Evolutionary conservation across 2,888 invertebrate species (phyloP).

Genomic region (Subacronicta megacephala): DNA sequence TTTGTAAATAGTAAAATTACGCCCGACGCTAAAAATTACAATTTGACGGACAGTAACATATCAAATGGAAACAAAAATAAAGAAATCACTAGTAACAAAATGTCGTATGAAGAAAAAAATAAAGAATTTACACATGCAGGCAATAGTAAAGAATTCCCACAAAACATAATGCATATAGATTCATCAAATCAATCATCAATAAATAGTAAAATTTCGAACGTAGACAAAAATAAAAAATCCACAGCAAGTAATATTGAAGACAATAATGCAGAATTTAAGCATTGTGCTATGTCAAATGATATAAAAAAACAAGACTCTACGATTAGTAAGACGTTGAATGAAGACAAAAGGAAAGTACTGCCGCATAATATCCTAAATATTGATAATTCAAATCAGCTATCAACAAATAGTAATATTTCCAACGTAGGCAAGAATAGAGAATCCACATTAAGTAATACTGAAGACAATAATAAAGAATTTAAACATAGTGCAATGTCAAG

Average conservation of each 20-base stretch:
- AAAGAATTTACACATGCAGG: conserved; percentile 9
- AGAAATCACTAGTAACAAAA: conserved; percentile 12
- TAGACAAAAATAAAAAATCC: not conserved
- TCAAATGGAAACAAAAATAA: not conserved
- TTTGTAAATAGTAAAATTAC: not conserved
- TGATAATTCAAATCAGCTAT: too few species aligned
- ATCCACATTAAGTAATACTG: too few species aligned
- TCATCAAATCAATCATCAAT: not conserved
- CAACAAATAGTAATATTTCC: too few species aligned
- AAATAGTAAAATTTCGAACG: not conserved
- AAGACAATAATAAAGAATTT: too few species aligned
- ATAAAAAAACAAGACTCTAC: too few species aligned
- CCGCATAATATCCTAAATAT: too few species aligned
- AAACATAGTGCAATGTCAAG: too few species aligned
- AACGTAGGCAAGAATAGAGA: too few species aligned
- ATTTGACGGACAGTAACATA: not conserved
- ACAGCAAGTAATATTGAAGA: not conserved
- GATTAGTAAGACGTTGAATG: too few species aligned
- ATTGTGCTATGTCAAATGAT: too few species aligned
- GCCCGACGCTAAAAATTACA: not conserved
- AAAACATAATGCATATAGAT: not conserved
- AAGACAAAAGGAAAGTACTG: too few species aligned
- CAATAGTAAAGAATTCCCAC: not conserved
- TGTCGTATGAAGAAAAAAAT: not conserved
- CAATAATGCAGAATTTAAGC: conserved; percentile 7